Conservation (phyloP, 1,140 invertebrate species). For the Odontomachus brunneus region DNA sequence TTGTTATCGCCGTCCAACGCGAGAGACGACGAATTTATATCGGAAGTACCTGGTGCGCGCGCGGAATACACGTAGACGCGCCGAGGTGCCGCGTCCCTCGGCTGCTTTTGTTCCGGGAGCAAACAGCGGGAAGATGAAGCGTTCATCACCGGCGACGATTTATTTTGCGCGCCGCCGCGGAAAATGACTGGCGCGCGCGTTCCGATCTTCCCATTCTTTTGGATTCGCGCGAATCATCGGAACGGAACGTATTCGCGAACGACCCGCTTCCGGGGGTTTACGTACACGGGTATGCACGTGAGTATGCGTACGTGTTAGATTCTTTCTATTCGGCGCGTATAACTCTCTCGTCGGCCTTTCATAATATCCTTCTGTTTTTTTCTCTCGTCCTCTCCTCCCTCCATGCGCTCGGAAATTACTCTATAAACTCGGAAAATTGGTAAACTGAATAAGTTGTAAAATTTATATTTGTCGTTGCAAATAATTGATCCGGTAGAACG, state of each 20-base stretch:
- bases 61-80: conserved; percentile 12
- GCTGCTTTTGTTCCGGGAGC: conserved; percentile 32
- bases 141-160: conserved; percentile 51
- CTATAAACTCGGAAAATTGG: conserved; percentile 6
- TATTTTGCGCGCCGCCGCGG: conserved; percentile 44
- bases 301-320: background rate
- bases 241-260: conserved; percentile 38
- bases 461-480: background rate
- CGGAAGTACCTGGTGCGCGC: conserved; percentile 30
- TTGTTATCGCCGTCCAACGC: conserved; percentile 37
- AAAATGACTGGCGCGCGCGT: conserved; percentile 42
- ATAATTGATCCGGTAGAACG: conserved; percentile 4
- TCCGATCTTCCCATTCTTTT: conserved; percentile 41
- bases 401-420: conserved; percentile 22
- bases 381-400: too few relatives aligned
- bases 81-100: conserved; percentile 3
- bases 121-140: conserved; percentile 44
- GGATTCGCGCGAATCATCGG: conserved; percentile 22
- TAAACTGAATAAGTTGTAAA: background rate
- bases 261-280: background rate
- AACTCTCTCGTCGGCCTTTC: background rate
- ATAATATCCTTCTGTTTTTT: background rate
- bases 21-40: conserved; percentile 45
- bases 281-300: background rate
- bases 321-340: conserved; percentile 22